A percentile compares a stretch with the other conserved stretches of the same genome.
Conservation (phyloP, 2,888 invertebrate genomes). For the Gasteruption jaculator region DNA sequence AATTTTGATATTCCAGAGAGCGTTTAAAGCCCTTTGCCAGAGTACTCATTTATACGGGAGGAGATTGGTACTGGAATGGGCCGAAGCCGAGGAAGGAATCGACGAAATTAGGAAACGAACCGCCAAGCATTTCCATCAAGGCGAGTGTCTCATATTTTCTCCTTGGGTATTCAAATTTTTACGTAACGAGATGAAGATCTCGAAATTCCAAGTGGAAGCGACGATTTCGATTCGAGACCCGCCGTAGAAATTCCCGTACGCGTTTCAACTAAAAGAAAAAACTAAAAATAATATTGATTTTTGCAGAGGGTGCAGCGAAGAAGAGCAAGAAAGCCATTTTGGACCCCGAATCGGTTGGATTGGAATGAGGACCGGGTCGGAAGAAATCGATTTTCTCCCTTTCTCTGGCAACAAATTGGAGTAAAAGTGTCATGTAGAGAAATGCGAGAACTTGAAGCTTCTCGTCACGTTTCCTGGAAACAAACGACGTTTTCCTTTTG, state of each 20-base stretch:
- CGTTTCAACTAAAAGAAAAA: too few species aligned
- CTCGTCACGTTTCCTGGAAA: constrained; percentile 30
- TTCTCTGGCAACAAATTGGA: too few species aligned
- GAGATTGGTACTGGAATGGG: constrained; percentile 94
- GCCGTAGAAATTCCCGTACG: too few species aligned
- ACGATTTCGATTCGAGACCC: too few species aligned
- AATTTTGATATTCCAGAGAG: constrained; percentile 60
- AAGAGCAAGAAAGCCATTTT: constrained; percentile 37
- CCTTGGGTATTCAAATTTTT: constrained; percentile 1
- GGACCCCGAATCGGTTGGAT: constrained; percentile 37
- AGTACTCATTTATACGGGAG: constrained; percentile 98
- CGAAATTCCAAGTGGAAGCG: too few species aligned
- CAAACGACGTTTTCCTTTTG: constrained; percentile 25
- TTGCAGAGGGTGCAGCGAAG: constrained; percentile 30
- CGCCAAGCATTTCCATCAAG: constrained; percentile 62
- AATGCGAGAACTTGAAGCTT: constrained; percentile 20
- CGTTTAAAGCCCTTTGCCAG: constrained; percentile 87
- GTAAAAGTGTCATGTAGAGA: too few species aligned
- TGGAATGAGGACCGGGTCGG: constrained; percentile 26
- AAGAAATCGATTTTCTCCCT: too few species aligned
- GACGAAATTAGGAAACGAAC: constrained; percentile 81
- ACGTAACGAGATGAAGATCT: not conserved
- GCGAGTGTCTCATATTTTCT: constrained; percentile 18
- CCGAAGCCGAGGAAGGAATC: constrained; percentile 73
- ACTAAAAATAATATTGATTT: too few species aligned